Percentiles rank a stretch among this genome's conserved stretches.
These are phyloP conservation scores for Antheraea pernyi DNA, from an alignment of 1,140 invertebrate species.

Conservation along the genomic window DNA sequence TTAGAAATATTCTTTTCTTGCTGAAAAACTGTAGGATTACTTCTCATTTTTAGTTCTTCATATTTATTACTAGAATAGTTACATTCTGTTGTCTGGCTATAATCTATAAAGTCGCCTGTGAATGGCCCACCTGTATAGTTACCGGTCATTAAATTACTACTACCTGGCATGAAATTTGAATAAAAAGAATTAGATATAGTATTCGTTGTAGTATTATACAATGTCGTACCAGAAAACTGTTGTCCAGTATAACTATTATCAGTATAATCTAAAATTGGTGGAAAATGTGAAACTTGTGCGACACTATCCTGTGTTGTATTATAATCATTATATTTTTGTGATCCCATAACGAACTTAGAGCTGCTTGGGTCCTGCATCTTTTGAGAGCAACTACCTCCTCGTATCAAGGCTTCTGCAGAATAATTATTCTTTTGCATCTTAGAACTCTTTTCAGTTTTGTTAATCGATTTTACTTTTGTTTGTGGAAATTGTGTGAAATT, in stretches of 20 bases:
- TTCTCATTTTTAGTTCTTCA: constrained; percentile 65
- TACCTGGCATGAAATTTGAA: constrained; percentile 66
- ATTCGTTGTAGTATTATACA: constrained; percentile 69
- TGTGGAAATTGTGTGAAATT: constrained; percentile 53
- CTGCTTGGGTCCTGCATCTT: constrained; percentile 54
- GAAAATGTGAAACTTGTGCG: constrained; percentile 71
- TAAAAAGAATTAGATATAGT: constrained; percentile 74
- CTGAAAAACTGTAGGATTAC: constrained; percentile 45
- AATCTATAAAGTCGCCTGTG: constrained; percentile 66
- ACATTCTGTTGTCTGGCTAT: constrained; percentile 64
- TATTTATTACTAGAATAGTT: constrained; percentile 69
- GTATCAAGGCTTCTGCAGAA: constrained; percentile 67
- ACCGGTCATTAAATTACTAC: constrained; percentile 59
- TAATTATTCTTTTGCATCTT: constrained; percentile 72
- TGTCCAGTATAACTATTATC: constrained; percentile 64
- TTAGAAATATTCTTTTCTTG: constrained; percentile 55
- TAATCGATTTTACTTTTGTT: constrained; percentile 51
- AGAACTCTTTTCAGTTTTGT: constrained; percentile 56
- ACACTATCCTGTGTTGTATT: constrained; percentile 57
- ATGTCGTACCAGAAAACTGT: constrained; percentile 64
- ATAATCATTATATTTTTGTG: constrained; percentile 65
- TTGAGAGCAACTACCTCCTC: constrained; percentile 61
- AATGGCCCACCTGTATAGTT: constrained; percentile 65
- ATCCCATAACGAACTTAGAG: constrained; percentile 52
- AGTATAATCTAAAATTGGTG: constrained; percentile 66